These are phyloP conservation scores for Rhabdornis inornatus DNA, from an alignment of 2,113 vertebrate species.

Conservation along the genomic window DNA sequence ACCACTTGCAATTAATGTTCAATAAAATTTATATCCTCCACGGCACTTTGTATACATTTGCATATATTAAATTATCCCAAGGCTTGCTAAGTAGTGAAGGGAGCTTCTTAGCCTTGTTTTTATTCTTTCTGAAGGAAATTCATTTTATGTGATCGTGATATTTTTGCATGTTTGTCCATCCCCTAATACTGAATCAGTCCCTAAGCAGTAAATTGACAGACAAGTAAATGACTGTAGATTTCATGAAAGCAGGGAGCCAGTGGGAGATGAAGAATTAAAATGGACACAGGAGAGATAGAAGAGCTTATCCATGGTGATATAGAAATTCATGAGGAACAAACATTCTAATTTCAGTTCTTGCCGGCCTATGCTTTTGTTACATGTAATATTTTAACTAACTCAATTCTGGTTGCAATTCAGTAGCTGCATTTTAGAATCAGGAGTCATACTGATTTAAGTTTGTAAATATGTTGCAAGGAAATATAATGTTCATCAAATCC, in stretches of 20 bases:
- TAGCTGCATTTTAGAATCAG: neutral
- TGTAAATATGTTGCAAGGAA: neutral
- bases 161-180: neutral
- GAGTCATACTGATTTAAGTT: neutral
- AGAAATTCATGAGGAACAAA: neutral
- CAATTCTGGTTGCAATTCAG: neutral
- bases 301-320: neutral
- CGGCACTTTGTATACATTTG: neutral
- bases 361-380: neutral
- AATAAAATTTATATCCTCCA: neutral
- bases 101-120: neutral
- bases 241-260: neutral
- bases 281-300: neutral
- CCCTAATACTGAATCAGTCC: neutral
- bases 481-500: neutral
- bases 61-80: neutral
- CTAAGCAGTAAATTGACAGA: neutral
- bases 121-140: neutral
- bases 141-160: neutral
- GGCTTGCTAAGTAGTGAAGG: neutral
- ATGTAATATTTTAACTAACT: neutral
- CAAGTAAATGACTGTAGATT: neutral
- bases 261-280: neutral
- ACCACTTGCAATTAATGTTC: neutral
- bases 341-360: neutral